Evolutionary conservation across 2,888 invertebrate genomes (phyloP), one percentile per base, ranked within the genome.

Genomic region (Spisula subtruncata): DNA sequence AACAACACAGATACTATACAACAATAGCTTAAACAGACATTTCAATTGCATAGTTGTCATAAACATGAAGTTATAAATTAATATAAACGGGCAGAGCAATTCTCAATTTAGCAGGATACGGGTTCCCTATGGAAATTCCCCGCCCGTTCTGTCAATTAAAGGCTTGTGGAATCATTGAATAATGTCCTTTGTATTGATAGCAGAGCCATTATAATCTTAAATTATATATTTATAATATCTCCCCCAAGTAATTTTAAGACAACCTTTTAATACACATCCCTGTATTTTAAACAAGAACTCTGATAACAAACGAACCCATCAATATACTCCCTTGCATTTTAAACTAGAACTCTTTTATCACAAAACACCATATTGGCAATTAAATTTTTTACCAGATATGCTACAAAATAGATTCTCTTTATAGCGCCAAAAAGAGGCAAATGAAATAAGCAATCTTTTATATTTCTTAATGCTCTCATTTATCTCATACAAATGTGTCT

Each of bases 21-120:
- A 66, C n/a, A 25, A 66, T n/a, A n/a, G 10, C 60, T 25, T n/a
- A n/a, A 66, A 66, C 60, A 25, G 60, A 66, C 60, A 66, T 66
- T 66, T 25, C 60, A 66, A 66, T 66, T 66, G 60, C 60, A n/a
- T 25, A 66, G 60, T 25, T 66, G 60, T 66, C 60, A 66, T n/a
- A 66, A 66, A n/a, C 60, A 25, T 66, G 60, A 66, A 25, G 25
- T 25, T 25, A 66, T 66, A 66, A 66, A 66, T 66, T 66, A n/a
- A 66, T 25, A 66, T 25, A 66, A 66, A n/a, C n/a, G 60, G 60
- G 25, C 60, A 12, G 12, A 66, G 60, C 60, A 66, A 66, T 66
- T 66, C 60, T 66, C 60, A 25, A n/a, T 66, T 25, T 66, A 66
- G 60, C 25, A 66, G 41, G 41, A 41, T 66, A 25, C 2, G 60